phyloP scores from a whole-genome alignment of 1,140 invertebrate species.

The Carposina sasakii region DNA sequence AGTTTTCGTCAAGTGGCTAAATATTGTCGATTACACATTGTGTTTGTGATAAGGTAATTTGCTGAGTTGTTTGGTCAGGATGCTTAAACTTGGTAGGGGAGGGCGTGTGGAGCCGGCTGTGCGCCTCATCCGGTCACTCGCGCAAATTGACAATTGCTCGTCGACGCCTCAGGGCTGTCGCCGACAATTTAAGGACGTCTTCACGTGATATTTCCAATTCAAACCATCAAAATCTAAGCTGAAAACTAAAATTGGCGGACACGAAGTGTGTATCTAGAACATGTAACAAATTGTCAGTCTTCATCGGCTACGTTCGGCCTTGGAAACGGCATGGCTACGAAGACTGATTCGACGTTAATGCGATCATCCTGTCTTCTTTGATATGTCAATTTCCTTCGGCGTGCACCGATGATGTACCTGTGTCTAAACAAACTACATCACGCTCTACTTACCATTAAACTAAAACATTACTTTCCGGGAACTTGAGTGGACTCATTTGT shows the following conservation, averaged over 20 bases:
- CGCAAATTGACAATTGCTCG: conserved; percentile 58
- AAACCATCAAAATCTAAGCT: too few species aligned
- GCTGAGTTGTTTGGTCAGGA: conserved; percentile 29
- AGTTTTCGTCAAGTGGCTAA: too few species aligned
- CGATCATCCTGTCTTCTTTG: conserved; percentile 52
- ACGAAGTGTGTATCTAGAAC: too few species aligned
- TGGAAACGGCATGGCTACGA: too few species aligned
- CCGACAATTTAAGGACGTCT: conserved; percentile 2
- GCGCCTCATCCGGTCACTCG: conserved; percentile 57
- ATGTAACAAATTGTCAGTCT: too few species aligned
- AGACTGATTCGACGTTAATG: conserved; percentile 43
- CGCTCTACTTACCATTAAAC: conserved; percentile 45
- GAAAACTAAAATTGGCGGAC: too few species aligned
- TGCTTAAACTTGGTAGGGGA: conserved; percentile 51
- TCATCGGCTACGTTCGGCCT: too few species aligned
- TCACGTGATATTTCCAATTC: too few species aligned
- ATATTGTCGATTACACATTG: conserved; percentile 14
- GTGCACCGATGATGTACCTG: conserved; percentile 33
- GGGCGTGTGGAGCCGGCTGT: conserved; percentile 37
- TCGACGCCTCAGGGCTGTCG: conserved; percentile 39
- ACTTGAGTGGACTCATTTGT: too few species aligned
- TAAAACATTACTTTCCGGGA: too few species aligned
- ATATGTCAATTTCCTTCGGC: conserved; percentile 54
- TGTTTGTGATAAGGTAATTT: conserved; percentile 26
- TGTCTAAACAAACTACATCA: conserved; percentile 41